Percentiles rank a stretch among this genome's conserved stretches.
phyloP scores from a whole-genome alignment of 2,797 vertebrate genomes.

The Chelon labrosus region DNA sequence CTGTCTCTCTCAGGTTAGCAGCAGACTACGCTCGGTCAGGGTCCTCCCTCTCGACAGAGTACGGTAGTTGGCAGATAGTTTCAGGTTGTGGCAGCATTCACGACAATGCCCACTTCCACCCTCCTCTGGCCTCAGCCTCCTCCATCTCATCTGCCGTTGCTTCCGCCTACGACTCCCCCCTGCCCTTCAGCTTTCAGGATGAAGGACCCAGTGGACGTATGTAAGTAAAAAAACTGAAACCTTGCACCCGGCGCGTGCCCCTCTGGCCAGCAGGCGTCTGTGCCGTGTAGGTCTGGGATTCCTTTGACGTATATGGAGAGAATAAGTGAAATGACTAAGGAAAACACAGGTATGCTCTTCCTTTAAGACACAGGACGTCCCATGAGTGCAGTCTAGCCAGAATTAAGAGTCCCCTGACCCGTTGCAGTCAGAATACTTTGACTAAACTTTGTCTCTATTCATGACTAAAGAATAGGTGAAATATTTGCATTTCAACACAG shows the following conservation, averaged over 20 bases:
- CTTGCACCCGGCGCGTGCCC: background rate
- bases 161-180: conserved; percentile 86
- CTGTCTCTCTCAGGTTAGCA: conserved; percentile 84
- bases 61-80: conserved; percentile 99
- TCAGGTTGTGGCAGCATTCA: conserved; percentile 98
- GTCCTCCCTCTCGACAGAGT: conserved; percentile 97
- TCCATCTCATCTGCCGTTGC: conserved; percentile 58
- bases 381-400: too few species aligned
- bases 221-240: conserved; percentile 86
- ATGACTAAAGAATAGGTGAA: too few species aligned
- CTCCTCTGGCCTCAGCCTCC: conserved; percentile 60
- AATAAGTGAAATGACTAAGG: too few species aligned
- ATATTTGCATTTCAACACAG: background rate
- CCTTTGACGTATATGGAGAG: too few species aligned
- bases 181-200: conserved; percentile 95
- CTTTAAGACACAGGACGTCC: too few species aligned
- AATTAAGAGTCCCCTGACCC: too few species aligned
- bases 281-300: too few species aligned
- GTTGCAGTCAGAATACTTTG: too few species aligned
- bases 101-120: conserved; percentile 89
- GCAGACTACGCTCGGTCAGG: conserved; percentile 91
- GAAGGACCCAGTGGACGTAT: conserved; percentile 92
- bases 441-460: background rate
- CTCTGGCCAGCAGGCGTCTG: too few species aligned
- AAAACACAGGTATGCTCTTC: too few species aligned